phyloP scores from a whole-genome alignment of 2,113 vertebrate genomes.

The Microcebus griseorufus region DNA sequence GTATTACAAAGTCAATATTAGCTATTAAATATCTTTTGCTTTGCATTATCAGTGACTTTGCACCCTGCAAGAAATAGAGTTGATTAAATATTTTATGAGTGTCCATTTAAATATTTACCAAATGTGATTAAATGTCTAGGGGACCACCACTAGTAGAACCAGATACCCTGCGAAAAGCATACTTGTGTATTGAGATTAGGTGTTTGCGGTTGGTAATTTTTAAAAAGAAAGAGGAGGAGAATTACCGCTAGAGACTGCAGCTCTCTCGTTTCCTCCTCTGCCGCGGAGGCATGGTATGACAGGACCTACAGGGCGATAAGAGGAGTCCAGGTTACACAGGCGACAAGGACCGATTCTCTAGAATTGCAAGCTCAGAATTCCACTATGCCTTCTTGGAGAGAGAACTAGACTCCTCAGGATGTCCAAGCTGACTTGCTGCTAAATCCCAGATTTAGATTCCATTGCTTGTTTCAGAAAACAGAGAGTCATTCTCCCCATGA shows the following conservation, averaged over 20 bases:
- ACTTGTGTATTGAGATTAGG: too few relatives aligned
- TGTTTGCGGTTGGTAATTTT: not conserved
- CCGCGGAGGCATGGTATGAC: conserved; percentile 96
- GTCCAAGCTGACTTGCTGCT: not conserved
- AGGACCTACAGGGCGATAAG: conserved; percentile 88
- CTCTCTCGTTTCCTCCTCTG: conserved; percentile 94
- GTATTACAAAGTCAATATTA: not conserved
- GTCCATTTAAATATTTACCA: not conserved
- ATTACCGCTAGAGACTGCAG: conserved; percentile 97
- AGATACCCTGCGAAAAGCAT: not conserved
- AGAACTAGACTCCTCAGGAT: not conserved
- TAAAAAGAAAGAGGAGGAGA: conserved; percentile 78
- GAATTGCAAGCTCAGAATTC: not conserved
- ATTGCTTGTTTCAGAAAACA: conserved; percentile 44
- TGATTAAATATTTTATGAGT: not conserved
- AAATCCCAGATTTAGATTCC: not conserved
- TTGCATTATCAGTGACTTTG: not conserved
- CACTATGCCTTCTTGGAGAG: not conserved
- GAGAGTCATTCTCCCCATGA: conserved; percentile 54
- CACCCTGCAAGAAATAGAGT: not conserved
- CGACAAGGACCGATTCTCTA: not conserved
- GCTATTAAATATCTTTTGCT: not conserved
- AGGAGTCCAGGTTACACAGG: not conserved
- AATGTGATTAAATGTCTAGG: not conserved
- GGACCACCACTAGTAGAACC: not conserved